Evolutionary conservation across 2,113 vertebrate genomes (phyloP).

Genomic region (Seriola quinqueradiata): DNA sequence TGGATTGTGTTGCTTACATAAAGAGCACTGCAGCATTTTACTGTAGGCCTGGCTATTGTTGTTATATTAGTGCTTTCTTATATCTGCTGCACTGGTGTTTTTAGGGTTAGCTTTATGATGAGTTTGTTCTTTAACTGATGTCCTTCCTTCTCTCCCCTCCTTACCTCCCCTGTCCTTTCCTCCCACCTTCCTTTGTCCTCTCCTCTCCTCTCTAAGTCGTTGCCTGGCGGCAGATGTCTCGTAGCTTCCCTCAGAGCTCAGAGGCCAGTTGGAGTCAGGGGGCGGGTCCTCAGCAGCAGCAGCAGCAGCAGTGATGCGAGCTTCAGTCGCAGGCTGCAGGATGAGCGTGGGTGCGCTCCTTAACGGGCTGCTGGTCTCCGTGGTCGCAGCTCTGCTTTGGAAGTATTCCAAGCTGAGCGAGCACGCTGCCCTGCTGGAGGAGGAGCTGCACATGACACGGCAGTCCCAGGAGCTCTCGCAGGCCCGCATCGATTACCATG

Average conservation of each 20-base stretch:
- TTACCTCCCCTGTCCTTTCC: neutral
- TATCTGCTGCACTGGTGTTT: slow-evolving; percentile 8
- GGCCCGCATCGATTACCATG: slow-evolving; percentile 90
- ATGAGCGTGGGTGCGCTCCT: slow-evolving; percentile 94
- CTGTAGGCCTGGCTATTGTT: slow-evolving; percentile 13
- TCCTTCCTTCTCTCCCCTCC: neutral
- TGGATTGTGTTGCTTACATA: slow-evolving; percentile 18
- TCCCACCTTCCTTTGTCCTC: neutral
- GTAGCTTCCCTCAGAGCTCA: slow-evolving; percentile 53
- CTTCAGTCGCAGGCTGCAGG: slow-evolving; percentile 81
- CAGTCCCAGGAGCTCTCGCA: slow-evolving; percentile 88
- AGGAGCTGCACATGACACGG: slow-evolving; percentile 88
- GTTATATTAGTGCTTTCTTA: slow-evolving; percentile 10
- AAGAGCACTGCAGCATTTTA: slow-evolving; percentile 21
- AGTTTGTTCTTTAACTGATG: neutral
- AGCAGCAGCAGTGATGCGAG: slow-evolving; percentile 77
- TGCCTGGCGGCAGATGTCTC: slow-evolving; percentile 58
- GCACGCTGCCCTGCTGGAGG: slow-evolving; percentile 90
- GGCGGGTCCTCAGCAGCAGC: slow-evolving; percentile 60
- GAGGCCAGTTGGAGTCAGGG: slow-evolving; percentile 68
- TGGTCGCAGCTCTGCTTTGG: slow-evolving; percentile 95
- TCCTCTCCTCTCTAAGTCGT: slow-evolving; percentile 11
- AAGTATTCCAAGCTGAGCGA: slow-evolving; percentile 91
- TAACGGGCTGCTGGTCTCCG: slow-evolving; percentile 93
- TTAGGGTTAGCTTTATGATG: neutral